These are phyloP conservation scores for Lypha dubia DNA, from an alignment of 2,888 invertebrate genomes.

Conservation along the genomic window DNA sequence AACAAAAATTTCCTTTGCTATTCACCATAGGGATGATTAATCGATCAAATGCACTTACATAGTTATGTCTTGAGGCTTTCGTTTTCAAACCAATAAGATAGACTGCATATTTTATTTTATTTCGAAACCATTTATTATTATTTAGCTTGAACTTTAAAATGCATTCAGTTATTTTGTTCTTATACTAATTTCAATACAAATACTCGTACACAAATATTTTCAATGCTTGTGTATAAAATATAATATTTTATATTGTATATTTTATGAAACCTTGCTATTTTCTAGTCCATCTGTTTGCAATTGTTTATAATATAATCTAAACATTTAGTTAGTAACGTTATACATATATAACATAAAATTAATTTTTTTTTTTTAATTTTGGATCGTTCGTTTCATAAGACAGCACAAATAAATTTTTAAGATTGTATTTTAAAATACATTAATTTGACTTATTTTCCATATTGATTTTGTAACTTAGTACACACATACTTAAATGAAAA, in stretches of 20 bases:
- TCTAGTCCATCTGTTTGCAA: conserved; percentile 18
- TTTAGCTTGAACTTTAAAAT: conserved; percentile 64
- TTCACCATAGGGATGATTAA: no score
- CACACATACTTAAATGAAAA: no score
- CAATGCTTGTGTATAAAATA: conserved; percentile 30
- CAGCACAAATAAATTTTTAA: conserved; percentile 39
- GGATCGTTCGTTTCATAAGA: conserved; percentile 26
- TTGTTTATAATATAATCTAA: conserved; percentile 46
- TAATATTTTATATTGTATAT: conserved; percentile 16
- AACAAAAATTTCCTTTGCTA: no score
- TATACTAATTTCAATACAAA: conserved; percentile 9
- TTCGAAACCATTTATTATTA: conserved; percentile 63
- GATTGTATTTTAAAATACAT: conserved; percentile 42
- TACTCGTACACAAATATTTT: not conserved
- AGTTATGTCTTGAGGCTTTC: no score
- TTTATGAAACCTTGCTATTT: conserved; percentile 26
- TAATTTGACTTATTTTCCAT: conserved; percentile 38
- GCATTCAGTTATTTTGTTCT: conserved; percentile 21
- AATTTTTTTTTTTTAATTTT: conserved; percentile 25
- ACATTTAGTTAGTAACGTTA: conserved; percentile 53
- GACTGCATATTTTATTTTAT: conserved; percentile 30
- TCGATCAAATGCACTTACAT: no score
- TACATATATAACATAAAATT: conserved; percentile 22
- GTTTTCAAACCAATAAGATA: no score
- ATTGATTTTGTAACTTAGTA: not conserved